Evolutionary conservation across 2,113 vertebrate species (phyloP), one percentile per base, ranked within the genome.

Genomic region (Apteryx mantelli): DNA sequence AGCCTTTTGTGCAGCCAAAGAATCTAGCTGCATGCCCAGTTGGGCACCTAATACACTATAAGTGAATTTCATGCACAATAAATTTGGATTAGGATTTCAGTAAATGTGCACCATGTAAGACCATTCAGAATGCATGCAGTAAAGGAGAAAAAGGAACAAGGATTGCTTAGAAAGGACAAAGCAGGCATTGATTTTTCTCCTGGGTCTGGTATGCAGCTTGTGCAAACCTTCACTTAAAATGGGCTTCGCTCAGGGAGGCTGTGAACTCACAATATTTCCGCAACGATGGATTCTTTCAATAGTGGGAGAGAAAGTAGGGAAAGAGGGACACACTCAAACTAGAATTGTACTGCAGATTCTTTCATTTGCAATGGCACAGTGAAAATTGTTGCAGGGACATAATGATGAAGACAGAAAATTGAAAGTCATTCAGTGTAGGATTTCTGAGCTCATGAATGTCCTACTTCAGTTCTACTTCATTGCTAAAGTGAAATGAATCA

Each of bases 61-160:
- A 96, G 80, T 18, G 60, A 95, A 92, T 90, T 95, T 93, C 65
- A 93, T 17, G 40, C 13, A 65, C 74, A 94, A 21, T 93, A 83
- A 85, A 60, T 86, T 93, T 90, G 66, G 92, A 92, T 90, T 89
- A 86, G 58, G 58, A 76, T 84, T 96, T 91, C 78, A 90, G 53
- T 65, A 91, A 85, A n/a, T 1, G 2, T 28, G 28, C 25, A 82
- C n/a, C 60, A 5, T 40, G 19, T 50, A 94, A 61, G 65, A 71
- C 28, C 53, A 38, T 22, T 93, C 66, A 92, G 87, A 93, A 77
- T 26, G 13, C 6, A 56, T 17, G 26, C 50, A 77, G 11, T 14
- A 83, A 88, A 61, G 52, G 26, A 19, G 50, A 11, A 58, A 91
- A 86, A 44, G 11, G n/a, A 56, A 88, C 84, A 93, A 11, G 6